These are phyloP conservation scores for Achatina immaculata DNA, from an alignment of 1,140 invertebrate species.

Conservation along the genomic window DNA sequence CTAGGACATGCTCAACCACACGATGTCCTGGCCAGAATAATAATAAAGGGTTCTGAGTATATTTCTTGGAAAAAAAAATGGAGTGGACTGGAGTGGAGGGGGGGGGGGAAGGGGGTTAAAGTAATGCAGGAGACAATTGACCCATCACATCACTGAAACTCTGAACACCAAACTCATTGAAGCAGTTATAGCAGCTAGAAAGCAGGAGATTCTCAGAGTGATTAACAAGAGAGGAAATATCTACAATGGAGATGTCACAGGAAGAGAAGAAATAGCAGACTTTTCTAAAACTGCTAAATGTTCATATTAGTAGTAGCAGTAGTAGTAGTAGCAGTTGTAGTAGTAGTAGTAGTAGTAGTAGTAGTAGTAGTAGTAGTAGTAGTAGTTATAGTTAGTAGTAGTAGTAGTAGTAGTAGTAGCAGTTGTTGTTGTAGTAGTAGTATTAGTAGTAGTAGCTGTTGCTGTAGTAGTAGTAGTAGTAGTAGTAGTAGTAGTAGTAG, in stretches of 20 bases:
- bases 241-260: slow-evolving; percentile 4
- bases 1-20: no score
- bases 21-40: no score
- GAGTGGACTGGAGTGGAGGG: not conserved
- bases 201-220: no score
- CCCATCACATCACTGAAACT: no score
- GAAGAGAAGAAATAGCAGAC: not conserved
- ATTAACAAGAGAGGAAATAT: no score
- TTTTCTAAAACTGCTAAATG: not conserved
- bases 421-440: no score
- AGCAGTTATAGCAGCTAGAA: no score
- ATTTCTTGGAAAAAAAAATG: slow-evolving; percentile 31
- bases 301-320: not conserved
- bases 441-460: not conserved
- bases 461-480: not conserved
- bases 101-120: not conserved
- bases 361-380: no score
- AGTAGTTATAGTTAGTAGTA: no score
- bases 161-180: no score
- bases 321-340: not conserved
- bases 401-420: not conserved
- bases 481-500: not conserved
- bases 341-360: not conserved
- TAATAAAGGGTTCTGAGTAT: no score
- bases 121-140: not conserved